These are phyloP conservation scores for Callyntrura sp. DNA, from an alignment of 2,888 invertebrate species.

Conservation along the genomic window DNA sequence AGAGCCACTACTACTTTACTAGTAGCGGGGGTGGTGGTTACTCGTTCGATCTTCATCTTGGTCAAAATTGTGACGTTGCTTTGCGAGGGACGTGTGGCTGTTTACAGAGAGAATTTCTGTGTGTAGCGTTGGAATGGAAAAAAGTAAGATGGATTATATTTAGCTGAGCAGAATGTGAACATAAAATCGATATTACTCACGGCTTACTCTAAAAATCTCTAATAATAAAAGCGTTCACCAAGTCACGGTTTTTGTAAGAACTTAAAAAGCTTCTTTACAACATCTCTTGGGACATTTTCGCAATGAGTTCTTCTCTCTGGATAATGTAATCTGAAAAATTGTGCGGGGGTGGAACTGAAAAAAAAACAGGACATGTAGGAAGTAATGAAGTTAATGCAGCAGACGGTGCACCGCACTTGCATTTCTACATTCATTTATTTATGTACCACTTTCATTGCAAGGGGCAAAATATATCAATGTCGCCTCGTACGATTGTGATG, in stretches of 20 bases:
- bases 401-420: not conserved
- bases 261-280: conserved; percentile 33
- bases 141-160: conserved; percentile 64
- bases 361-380: not conserved
- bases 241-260: not conserved
- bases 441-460: too few species aligned
- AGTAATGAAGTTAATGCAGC: not conserved
- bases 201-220: not conserved
- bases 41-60: conserved; percentile 49
- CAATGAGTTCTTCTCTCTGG: conserved; percentile 2
- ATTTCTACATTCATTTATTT: too few species aligned
- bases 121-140: not conserved
- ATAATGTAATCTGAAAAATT: conserved; percentile 29
- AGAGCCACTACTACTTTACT: not conserved
- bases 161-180: conserved; percentile 65
- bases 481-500: too few species aligned
- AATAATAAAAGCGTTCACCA: not conserved
- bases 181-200: conserved; percentile 55
- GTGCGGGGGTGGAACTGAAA: conserved; percentile 20
- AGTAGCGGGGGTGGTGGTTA: too few species aligned
- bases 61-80: conserved; percentile 30
- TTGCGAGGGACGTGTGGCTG: not conserved
- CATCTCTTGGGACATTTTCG: not conserved
- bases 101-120: not conserved
- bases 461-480: not conserved